Base-by-base conservation (phyloP, 2,888 invertebrate genomes). In the Anoplius nigerrimus region DNA sequence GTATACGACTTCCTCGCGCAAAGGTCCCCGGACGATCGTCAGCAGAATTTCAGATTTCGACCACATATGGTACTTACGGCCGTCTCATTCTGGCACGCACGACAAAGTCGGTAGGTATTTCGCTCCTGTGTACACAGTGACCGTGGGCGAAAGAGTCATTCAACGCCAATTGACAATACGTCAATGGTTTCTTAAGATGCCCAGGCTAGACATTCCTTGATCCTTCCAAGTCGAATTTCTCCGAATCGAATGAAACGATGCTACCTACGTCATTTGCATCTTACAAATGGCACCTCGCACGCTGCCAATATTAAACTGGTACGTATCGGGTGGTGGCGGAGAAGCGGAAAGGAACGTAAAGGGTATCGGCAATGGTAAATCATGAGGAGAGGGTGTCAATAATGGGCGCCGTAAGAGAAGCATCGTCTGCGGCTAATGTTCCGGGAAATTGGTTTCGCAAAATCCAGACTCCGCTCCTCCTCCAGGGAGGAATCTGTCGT, bases 401-500 rank as follows among this genome's bases (percentile, higher is more conserved):
- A 75, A 75, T 74, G 69, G 69, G 54, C 43, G 21, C 51, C 62
- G 58, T 72, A 54, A 69, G 42, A 76, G 65, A 75, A 83, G 74
- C 81, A 79, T 76, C 79, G 81, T 82, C 80, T 81, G 83, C 83
- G 82, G 81, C 86, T 87, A 87, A 87, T 87, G 87, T 86, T 86
- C 85, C 86, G 86, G 83, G 81, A 87, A 87, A 87, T 87, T 87
- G 87, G 84, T 83, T 81, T 81, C 79, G 80, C 83, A 83, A 83
- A 83, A 43, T 82, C 84, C 80, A 80, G 82, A 83, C 79, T 69
- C 74, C 62, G 78, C n/a, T 72, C 69, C n/a, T 80, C 75, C 85
- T 84, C 86, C 71, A 75, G 83, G 82, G 86, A 87, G 80, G 76
- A 82, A 85, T 86, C 81, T 75, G 70, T n/a, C n/a, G n/a, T 78